phyloP scores from a whole-genome alignment of 2,888 invertebrate genomes.

The Uloborus plumipes region DNA sequence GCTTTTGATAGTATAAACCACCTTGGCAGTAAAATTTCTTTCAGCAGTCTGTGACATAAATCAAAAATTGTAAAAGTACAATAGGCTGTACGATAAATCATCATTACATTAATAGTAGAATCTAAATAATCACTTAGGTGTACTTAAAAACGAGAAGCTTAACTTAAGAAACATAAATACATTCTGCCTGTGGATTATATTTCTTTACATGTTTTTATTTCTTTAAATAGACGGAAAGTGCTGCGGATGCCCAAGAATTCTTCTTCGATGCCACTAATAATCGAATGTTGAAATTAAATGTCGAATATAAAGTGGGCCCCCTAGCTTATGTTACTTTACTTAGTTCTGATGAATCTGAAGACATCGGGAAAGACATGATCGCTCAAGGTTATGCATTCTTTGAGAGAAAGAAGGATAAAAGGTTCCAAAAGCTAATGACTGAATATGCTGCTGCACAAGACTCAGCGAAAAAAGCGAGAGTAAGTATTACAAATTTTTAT shows the following conservation, averaged over 20 bases:
- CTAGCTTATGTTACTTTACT: constrained; percentile 68
- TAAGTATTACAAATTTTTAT: constrained; percentile 67
- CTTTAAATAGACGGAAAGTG: constrained; percentile 78
- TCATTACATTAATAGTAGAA: too few relatives aligned
- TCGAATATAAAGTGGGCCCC: constrained; percentile 80
- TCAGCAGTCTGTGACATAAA: too few relatives aligned
- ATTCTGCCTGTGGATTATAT: too few relatives aligned
- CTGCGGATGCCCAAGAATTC: constrained; percentile 80
- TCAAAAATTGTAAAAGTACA: too few relatives aligned
- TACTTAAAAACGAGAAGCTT: too few relatives aligned
- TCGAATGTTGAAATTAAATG: constrained; percentile 84
- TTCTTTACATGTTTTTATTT: too few relatives aligned
- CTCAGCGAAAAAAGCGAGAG: constrained; percentile 82
- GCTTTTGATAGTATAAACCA: too few relatives aligned
- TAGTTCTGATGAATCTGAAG: constrained; percentile 74
- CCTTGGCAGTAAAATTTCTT: too few relatives aligned
- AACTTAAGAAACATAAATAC: too few relatives aligned
- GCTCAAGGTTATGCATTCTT: constrained; percentile 87
- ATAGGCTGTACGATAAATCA: too few relatives aligned
- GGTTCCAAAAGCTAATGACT: constrained; percentile 82
- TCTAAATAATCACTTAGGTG: too few relatives aligned
- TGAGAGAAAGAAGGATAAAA: constrained; percentile 83
- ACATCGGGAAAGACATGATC: constrained; percentile 84
- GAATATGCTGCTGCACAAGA: constrained; percentile 90
- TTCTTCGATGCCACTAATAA: constrained; percentile 79